Evolutionary conservation across 2,888 invertebrate genomes (phyloP), one percentile per base, ranked within the genome.

Genomic region (Lasiommata megera): DNA sequence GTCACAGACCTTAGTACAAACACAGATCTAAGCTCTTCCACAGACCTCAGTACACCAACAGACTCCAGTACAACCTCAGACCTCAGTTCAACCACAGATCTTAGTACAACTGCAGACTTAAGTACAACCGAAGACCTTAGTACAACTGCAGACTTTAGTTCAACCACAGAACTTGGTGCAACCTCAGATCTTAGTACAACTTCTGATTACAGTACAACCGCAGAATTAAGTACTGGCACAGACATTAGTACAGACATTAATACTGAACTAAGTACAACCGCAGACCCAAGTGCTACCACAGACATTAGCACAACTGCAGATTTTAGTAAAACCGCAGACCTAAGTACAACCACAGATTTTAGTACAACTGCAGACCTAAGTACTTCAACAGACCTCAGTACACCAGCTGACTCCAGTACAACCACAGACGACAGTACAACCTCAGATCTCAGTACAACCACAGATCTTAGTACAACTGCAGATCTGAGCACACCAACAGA

Each of bases 171-270:
- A 29, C 16, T 3, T 8, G 9, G 29, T 14, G 14, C 29, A 14
- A n/a, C n/a, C n/a, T 12, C 29, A 46, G 46, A 46, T 9, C 29
- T 14, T n/a, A n/a, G n/a, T n/a, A n/a, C n/a, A n/a, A n/a, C n/a
- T n/a, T n/a, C n/a, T n/a, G n/a, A n/a, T n/a, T n/a, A n/a, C n/a
- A n/a, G n/a, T n/a, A n/a, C n/a, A n/a, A n/a, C n/a, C n/a, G n/a
- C n/a, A n/a, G n/a, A n/a, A 28, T 28, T 28, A 28, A 7, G 7
- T 28, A 28, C 5, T 7, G 28, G 48, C 11, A 57, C 64, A 7
- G 62, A 54, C 34, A 58, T 46, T 11, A 46, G 18, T 1, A 54
- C 55, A 9, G 47, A 54, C 29, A 0, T 8, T 31, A 34, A 11
- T 11, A 11, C 9, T 1, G 34, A 9, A 29, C 7, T 12, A 29